phyloP scores from a whole-genome alignment of 2,888 invertebrate genomes.

The Cephus pygmeus region DNA sequence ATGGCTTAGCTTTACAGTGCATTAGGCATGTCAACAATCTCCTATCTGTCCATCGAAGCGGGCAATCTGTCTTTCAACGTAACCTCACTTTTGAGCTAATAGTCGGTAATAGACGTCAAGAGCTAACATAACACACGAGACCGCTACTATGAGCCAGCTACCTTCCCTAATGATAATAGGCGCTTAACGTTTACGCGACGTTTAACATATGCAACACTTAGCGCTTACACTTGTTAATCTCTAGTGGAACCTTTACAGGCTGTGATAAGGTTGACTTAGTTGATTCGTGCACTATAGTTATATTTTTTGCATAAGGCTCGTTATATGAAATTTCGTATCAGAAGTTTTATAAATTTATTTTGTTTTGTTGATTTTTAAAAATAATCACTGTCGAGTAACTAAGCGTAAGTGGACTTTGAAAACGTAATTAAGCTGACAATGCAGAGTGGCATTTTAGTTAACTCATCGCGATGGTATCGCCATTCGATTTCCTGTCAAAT shows the following conservation, averaged over 20 bases:
- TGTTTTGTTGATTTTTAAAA: neutral
- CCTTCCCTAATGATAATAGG: slow-evolving; percentile 4
- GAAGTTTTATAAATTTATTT: neutral
- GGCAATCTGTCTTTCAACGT: slow-evolving; percentile 48
- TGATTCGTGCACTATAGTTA: neutral
- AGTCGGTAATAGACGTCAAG: slow-evolving; percentile 44
- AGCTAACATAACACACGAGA: slow-evolving; percentile 37
- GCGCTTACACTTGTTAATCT: neutral
- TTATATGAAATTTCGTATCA: too few relatives aligned
- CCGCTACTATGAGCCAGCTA: neutral
- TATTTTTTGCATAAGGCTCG: neutral
- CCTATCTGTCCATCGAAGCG: slow-evolving; percentile 43
- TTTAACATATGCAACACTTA: neutral
- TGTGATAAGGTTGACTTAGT: neutral
- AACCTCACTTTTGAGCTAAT: slow-evolving; percentile 35
- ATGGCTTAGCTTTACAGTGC: slow-evolving; percentile 42
- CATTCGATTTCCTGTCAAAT: neutral
- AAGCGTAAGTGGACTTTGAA: neutral
- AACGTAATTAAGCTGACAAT: neutral
- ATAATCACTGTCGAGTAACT: neutral
- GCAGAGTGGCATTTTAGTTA: neutral
- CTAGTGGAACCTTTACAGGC: neutral
- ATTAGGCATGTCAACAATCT: slow-evolving; percentile 56
- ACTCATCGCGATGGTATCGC: neutral
- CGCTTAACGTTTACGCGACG: neutral